phyloP scores from a whole-genome alignment of 1,140 invertebrate genomes.

The Hestina assimilis region DNA sequence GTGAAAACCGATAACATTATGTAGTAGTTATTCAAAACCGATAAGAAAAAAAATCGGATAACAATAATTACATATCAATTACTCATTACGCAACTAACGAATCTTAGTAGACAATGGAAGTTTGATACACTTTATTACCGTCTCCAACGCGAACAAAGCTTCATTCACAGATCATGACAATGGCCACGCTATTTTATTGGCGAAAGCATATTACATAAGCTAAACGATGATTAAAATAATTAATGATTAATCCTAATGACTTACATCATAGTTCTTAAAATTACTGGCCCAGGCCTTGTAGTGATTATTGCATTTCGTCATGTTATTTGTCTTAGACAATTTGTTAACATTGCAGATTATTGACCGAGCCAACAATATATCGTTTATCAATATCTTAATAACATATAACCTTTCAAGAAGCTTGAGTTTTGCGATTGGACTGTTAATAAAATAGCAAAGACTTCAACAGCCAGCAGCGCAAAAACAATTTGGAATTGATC shows the following conservation, averaged over 20 bases:
- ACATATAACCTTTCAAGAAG: too few relatives aligned
- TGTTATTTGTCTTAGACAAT: too few relatives aligned
- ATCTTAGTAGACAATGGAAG: conserved; percentile 44
- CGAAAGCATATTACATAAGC: conserved; percentile 65
- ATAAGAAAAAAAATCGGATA: conserved; percentile 24
- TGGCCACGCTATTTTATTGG: conserved; percentile 66
- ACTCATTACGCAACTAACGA: conserved; percentile 29
- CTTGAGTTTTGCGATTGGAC: too few relatives aligned
- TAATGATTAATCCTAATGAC: conserved; percentile 64
- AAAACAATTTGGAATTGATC: too few relatives aligned
- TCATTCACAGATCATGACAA: conserved; percentile 58
- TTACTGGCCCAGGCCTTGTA: too few relatives aligned
- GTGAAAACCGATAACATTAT: conserved; percentile 7
- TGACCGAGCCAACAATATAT: too few relatives aligned
- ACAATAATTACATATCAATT: conserved; percentile 29
- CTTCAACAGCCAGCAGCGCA: too few relatives aligned
- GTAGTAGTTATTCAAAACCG: conserved; percentile 13
- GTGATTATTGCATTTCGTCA: too few relatives aligned
- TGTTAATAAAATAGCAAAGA: too few relatives aligned
- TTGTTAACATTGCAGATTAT: too few relatives aligned
- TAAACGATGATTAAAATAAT: conserved; percentile 65
- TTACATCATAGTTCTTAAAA: conserved; percentile 18
- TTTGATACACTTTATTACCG: conserved; percentile 52
- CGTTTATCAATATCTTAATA: too few relatives aligned
- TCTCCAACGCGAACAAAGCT: conserved; percentile 43